A percentile compares a stretch with the other conserved stretches of the same genome.
Evolutionary conservation across 2,113 vertebrate species (phyloP).

Genomic region (Chamaea fasciata): DNA sequence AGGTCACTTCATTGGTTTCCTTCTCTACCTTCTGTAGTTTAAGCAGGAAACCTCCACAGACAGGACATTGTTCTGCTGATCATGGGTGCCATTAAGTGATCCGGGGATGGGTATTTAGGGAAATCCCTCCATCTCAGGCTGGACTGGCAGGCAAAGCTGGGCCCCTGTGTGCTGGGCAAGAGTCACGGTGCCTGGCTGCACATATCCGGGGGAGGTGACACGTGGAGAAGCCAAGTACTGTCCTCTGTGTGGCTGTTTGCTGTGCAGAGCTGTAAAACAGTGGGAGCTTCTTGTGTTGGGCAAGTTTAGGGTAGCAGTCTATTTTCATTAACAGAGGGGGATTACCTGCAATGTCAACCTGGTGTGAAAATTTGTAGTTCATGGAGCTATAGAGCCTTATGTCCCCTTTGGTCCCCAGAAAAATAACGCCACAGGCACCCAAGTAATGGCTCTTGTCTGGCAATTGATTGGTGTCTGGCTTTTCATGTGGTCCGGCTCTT

Average conservation of each 20-base stretch:
- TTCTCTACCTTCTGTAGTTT: neutral
- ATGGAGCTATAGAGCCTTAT: neutral
- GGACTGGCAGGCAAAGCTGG: neutral
- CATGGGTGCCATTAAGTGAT: neutral
- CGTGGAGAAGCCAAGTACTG: neutral
- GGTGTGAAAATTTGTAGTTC: neutral
- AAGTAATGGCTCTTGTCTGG: neutral
- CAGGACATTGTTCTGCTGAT: neutral
- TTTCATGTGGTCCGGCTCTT: neutral
- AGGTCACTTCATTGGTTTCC: neutral
- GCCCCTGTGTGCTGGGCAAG: neutral
- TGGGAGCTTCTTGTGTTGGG: rapidly evolving
- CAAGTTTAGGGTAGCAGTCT: neutral
- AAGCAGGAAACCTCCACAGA: neutral
- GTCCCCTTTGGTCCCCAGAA: neutral
- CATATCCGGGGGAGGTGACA: neutral
- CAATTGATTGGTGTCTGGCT: neutral
- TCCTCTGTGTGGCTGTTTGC: neutral
- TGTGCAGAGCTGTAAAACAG: neutral
- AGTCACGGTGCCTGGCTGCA: neutral
- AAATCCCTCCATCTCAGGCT: neutral
- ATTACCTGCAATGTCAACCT: neutral
- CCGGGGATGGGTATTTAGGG: neutral
- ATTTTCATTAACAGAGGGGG: neutral
- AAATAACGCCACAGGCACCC: rapidly evolving